These are phyloP conservation scores for Cassiopea andromeda DNA, from an alignment of 30 jellyfish, hydroid and myxozoan genomes.

Conservation along the genomic window DNA sequence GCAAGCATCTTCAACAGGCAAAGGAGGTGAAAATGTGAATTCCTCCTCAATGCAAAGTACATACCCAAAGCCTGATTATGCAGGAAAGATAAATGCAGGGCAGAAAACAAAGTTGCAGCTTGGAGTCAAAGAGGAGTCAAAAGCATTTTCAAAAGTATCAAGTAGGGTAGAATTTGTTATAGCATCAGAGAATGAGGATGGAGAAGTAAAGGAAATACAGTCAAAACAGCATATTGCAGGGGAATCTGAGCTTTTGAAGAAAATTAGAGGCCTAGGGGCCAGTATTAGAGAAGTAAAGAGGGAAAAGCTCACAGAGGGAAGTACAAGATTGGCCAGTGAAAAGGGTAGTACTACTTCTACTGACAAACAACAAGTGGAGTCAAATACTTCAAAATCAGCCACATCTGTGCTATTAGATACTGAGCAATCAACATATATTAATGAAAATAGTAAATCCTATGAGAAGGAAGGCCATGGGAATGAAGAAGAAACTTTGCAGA, in stretches of 20 bases:
- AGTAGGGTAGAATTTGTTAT: neutral
- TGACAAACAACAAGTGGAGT: neutral
- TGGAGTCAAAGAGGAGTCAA: neutral
- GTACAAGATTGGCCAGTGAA: neutral
- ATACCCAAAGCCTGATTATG: neutral
- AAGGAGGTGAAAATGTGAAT: neutral
- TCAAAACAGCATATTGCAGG: neutral
- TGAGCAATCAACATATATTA: neutral
- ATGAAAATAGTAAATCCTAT: neutral
- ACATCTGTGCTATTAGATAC: neutral
- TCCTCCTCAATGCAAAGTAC: constrained; percentile 32
- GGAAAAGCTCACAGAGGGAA: neutral
- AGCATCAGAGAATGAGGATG: neutral
- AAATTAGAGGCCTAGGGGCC: constrained; percentile 29
- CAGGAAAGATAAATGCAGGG: neutral
- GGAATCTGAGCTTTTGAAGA: constrained; percentile 16
- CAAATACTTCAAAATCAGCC: neutral
- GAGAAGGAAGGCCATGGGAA: neutral
- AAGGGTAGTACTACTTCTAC: neutral
- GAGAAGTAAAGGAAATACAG: neutral
- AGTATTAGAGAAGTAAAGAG: neutral
- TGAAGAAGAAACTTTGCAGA: neutral
- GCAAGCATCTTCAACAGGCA: neutral
- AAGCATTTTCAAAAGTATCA: neutral
- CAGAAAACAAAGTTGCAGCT: neutral